Base-by-base conservation (phyloP, 1,140 invertebrate species). In the Dysdera silvatica region DNA sequence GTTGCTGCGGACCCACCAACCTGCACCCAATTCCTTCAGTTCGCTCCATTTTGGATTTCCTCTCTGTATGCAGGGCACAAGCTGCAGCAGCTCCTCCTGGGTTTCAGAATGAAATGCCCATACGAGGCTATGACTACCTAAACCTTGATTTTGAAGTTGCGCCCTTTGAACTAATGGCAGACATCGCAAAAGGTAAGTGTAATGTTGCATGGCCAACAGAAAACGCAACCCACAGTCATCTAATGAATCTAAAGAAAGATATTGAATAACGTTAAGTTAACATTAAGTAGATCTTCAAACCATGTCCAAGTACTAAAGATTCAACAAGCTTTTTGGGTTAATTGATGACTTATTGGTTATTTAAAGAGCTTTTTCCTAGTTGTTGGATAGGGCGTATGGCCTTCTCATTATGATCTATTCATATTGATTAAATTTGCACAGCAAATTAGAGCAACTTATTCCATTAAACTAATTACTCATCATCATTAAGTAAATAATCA, bases 21-120 rank as follows among this genome's bases (percentile, higher is more conserved):
- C 96, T 10, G 92, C 86, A 47, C 95, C 90, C 40, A 97, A 80
- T 77, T 97, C 92, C 65, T 89, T 85, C 61, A 99, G 77, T 40
- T 91, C 88, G n/a, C 82, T 80, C 97, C 97, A 99, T 23, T 85
- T 89, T 0, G 81, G 79, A 54, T 81, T 78, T 85, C 61, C 84
- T 77, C 76, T 69, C 73, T 76, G 70, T 72, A 74, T 89, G 89
- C 20, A 88, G 0, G 95, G 95, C 67, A 98, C 87, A 18, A 97
- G 77, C 57, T 87, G 86, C 2, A 99, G 76, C 31, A 99, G 77
- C 75, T 98, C 96, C 72, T 97, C 94, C 77, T 97, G 91, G 29
- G 91, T 91, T 77, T 99, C 96, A 0, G 95, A 98, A 78, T 99
- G 96, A 76, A 95, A 99, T 1, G 95, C 97, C 97, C 97, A 99